phyloP scores from a whole-genome alignment of 2,888 invertebrate genomes.

The Chironomus riparius region DNA sequence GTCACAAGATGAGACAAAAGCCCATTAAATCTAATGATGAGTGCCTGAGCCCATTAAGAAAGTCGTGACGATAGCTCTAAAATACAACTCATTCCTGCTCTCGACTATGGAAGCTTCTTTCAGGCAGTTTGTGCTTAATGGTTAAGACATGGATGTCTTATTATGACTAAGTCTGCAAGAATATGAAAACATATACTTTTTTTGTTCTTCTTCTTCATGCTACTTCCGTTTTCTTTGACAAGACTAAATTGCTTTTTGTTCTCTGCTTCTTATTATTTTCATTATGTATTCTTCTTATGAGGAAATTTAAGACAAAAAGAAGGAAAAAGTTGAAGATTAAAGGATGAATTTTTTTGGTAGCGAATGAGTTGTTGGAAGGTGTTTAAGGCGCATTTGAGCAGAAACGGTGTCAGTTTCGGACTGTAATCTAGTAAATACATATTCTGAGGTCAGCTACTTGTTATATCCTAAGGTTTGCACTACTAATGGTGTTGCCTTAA shows the following conservation, averaged over 20 bases:
- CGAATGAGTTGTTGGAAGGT: no score
- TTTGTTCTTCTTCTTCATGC: background rate
- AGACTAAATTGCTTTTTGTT: background rate
- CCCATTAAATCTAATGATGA: slow-evolving; percentile 20
- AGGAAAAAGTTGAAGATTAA: no score
- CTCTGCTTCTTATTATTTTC: background rate
- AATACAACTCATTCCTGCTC: background rate
- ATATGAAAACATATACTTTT: background rate
- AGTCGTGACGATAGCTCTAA: background rate
- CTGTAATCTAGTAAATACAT: no score
- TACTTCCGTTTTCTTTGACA: background rate
- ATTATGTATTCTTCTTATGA: no score
- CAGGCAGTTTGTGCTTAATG: background rate
- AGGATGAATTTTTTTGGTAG: no score
- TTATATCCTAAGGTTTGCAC: no score
- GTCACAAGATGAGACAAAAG: background rate
- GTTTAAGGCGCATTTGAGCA: no score
- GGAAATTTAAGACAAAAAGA: no score
- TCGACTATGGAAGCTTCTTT: no score
- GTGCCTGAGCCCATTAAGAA: slow-evolving; percentile 13
- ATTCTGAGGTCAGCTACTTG: no score
- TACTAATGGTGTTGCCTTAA: no score
- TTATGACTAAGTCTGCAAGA: background rate
- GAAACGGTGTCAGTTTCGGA: no score
- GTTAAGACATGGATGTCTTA: background rate